A percentile compares a stretch with the other conserved stretches of the same genome.
Evolutionary conservation across 2,113 vertebrate species (phyloP).

Genomic region (Mixornis gularis): DNA sequence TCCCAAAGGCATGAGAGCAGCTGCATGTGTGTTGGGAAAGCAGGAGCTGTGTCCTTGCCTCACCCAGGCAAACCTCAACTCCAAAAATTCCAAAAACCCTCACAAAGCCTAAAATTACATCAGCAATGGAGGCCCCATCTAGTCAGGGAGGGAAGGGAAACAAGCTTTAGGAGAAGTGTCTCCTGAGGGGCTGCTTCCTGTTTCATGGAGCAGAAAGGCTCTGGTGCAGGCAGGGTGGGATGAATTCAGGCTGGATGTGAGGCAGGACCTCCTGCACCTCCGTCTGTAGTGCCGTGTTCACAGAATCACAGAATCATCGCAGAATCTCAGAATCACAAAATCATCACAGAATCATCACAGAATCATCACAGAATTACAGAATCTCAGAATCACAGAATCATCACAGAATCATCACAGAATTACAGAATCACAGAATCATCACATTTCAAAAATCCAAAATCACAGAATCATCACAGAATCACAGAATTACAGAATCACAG

Average conservation of each 20-base stretch:
- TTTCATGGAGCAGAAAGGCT: not conserved
- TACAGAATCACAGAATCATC: not conserved
- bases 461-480: not conserved
- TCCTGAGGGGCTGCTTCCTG: not conserved
- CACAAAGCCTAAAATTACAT: not conserved
- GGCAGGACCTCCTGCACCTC: not conserved
- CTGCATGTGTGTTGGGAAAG: not conserved
- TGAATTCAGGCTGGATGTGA: not conserved
- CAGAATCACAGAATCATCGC: not conserved
- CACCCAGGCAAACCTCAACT: not conserved
- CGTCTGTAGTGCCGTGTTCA: not conserved
- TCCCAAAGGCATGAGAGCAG: not conserved
- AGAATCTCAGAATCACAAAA: not conserved
- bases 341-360: not conserved
- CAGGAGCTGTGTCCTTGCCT: not conserved
- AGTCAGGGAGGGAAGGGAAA: not conserved
- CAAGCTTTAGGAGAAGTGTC: not conserved
- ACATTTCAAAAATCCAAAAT: not conserved
- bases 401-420: not conserved
- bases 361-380: rapidly evolving
- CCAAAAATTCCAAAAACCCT: not conserved
- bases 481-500: no score
- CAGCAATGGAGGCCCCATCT: not conserved
- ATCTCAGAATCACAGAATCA: not conserved
- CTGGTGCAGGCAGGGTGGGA: not conserved